phyloP scores from a whole-genome alignment of 2,113 vertebrate species.

The Myrmophylax atrothorax region DNA sequence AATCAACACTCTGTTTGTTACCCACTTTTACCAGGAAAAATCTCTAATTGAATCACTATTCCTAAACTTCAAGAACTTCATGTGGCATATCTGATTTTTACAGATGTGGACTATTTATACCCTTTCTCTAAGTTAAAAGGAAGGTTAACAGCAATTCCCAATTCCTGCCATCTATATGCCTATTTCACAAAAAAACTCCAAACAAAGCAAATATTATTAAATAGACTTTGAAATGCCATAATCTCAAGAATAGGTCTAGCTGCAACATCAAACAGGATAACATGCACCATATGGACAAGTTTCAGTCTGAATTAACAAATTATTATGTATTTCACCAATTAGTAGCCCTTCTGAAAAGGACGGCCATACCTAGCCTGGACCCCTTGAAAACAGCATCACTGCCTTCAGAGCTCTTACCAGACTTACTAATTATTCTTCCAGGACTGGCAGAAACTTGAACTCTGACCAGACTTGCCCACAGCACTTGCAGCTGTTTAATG shows the following conservation, averaged over 20 bases:
- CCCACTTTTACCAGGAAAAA: neutral
- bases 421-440: conserved; percentile 22
- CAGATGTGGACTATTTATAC: neutral
- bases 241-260: neutral
- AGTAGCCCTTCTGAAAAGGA: neutral
- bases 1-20: neutral
- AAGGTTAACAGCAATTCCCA: neutral
- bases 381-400: neutral
- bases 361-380: neutral
- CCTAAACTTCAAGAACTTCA: neutral
- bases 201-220: neutral
- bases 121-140: neutral
- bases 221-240: neutral
- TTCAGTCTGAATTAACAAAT: neutral
- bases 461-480: conserved; percentile 11
- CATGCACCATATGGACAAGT: neutral
- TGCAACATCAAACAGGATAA: neutral
- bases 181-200: neutral
- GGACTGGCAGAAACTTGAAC: conserved; percentile 52
- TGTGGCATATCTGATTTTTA: neutral
- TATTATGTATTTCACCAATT: neutral
- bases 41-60: neutral
- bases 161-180: neutral
- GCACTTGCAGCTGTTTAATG: conserved; percentile 25
- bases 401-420: neutral